A percentile compares a stretch with the other conserved stretches of the same genome.
Conservation (phyloP, 2,113 vertebrate genomes). For the Brachypodius melanocephalos region DNA sequence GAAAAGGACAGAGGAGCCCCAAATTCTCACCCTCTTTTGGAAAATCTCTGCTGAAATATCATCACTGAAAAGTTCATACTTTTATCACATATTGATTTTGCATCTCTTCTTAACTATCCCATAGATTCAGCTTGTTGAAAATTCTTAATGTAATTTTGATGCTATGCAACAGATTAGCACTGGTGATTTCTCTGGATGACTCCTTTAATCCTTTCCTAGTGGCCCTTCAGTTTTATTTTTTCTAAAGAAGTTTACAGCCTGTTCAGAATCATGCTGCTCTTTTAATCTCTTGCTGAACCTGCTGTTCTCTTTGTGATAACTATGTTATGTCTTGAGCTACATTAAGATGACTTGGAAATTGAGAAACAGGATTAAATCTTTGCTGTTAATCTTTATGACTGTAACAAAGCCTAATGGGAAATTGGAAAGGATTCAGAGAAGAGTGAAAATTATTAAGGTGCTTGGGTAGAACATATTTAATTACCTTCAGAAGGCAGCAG, state of each 20-base stretch:
- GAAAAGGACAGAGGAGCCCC: neutral
- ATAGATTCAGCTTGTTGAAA: neutral
- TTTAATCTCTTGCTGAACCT: neutral
- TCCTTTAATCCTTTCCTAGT: neutral
- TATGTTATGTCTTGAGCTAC: neutral
- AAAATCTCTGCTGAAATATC: neutral
- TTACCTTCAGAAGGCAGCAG: neutral
- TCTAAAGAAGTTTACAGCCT: neutral
- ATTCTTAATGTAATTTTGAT: neutral
- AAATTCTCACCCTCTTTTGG: neutral
- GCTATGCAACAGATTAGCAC: neutral
- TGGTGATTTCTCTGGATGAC: neutral
- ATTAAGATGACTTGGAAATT: neutral
- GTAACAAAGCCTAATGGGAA: slow-evolving; percentile 18
- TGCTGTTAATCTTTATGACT: neutral
- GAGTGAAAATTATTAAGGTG: neutral
- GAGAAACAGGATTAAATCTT: slow-evolving; percentile 25
- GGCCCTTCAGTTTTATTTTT: neutral
- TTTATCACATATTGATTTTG: neutral
- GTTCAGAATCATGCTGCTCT: neutral
- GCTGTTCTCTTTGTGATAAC: neutral
- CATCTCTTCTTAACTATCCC: neutral
- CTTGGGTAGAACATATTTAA: neutral
- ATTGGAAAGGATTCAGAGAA: neutral
- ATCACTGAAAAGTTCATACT: neutral